Evolutionary conservation across 2,113 vertebrate genomes (phyloP).

Genomic region (Rhabdomys dilectus): DNA sequence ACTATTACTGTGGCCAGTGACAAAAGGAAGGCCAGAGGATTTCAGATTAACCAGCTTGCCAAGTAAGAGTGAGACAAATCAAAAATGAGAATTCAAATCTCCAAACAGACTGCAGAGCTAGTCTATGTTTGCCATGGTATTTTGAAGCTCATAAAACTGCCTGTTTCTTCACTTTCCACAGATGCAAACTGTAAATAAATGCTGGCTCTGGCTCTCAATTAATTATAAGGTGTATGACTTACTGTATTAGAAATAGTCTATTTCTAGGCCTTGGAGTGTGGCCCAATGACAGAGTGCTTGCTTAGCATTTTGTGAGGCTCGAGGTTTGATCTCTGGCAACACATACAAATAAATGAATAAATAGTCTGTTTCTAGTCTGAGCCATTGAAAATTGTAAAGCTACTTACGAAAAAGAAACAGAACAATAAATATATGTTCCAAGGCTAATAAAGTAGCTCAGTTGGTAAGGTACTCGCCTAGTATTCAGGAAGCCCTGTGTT

Average conservation of each 20-base stretch:
- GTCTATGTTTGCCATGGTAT: neutral
- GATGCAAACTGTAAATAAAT: slow-evolving; percentile 4
- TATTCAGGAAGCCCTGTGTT: neutral
- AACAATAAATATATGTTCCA: neutral
- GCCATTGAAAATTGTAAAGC: neutral
- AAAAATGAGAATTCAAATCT: neutral
- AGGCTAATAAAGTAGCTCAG: neutral
- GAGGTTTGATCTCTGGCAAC: neutral
- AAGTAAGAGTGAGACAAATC: neutral
- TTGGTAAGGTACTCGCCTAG: neutral
- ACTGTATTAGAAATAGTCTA: neutral
- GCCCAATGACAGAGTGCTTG: neutral
- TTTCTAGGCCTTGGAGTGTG: neutral
- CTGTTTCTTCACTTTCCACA: neutral
- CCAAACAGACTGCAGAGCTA: neutral
- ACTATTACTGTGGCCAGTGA: neutral
- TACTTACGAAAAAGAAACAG: neutral
- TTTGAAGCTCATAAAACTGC: neutral
- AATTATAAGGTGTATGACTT: neutral
- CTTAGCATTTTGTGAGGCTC: neutral
- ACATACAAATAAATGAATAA: neutral
- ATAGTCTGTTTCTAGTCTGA: neutral
- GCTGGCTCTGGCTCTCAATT: neutral
- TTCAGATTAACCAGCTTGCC: neutral
- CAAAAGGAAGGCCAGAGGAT: neutral